Conservation (phyloP, 1,140 invertebrate species). For the Heliconius melpomene region DNA sequence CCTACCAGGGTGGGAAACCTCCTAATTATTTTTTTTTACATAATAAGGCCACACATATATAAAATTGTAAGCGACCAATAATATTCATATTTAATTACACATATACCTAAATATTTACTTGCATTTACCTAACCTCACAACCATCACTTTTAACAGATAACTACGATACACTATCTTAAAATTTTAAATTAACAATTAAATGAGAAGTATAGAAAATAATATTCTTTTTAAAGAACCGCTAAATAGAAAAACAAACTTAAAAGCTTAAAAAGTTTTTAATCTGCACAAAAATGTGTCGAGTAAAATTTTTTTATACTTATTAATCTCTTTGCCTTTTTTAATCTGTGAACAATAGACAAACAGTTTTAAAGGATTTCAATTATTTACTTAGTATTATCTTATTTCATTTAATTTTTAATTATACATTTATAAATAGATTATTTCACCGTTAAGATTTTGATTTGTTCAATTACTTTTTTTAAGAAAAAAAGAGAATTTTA, state of each 20-base stretch:
- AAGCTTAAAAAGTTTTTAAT: background rate
- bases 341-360: constrained; percentile 28
- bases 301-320: background rate
- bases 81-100: too few relatives aligned
- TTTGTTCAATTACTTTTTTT: too few relatives aligned
- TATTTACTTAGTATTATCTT: background rate
- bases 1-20: too few relatives aligned
- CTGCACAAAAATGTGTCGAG: background rate
- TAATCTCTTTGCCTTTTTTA: background rate
- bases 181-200: background rate
- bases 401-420: background rate
- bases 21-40: too few relatives aligned
- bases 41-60: too few relatives aligned
- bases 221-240: background rate
- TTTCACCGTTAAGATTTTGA: too few relatives aligned
- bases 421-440: background rate
- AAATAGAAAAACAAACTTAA: constrained; percentile 3
- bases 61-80: too few relatives aligned
- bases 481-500: too few relatives aligned
- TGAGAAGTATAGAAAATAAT: background rate
- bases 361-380: constrained; percentile 27
- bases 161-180: background rate
- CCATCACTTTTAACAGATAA: too few relatives aligned
- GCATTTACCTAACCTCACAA: too few relatives aligned
- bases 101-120: too few relatives aligned